phyloP scores from a whole-genome alignment of 2,797 vertebrate species.

The Sebastes nivosus region DNA sequence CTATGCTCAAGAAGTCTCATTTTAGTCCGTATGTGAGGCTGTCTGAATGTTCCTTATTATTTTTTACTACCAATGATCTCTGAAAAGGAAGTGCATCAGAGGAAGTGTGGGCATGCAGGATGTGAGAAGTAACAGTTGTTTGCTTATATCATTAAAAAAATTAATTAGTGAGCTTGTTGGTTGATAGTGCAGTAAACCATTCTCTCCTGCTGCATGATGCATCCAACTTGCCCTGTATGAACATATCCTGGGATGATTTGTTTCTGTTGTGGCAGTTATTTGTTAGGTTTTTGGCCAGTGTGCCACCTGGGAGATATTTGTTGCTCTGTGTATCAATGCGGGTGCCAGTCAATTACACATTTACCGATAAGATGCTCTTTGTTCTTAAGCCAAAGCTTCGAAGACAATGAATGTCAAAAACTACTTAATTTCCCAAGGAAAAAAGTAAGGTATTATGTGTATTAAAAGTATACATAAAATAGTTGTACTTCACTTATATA shows the following conservation, averaged over 20 bases:
- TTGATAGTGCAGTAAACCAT: not conserved
- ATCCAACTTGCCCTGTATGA: not conserved
- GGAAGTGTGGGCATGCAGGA: not conserved
- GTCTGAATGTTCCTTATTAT: not conserved
- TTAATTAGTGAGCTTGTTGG: not conserved
- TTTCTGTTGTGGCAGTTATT: not conserved
- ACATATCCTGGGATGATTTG: not conserved
- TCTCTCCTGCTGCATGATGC: not conserved
- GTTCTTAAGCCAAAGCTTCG: not conserved
- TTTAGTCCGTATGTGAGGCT: not conserved
- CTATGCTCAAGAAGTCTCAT: not conserved
- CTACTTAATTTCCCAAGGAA: not conserved
- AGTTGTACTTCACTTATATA: rapidly evolving
- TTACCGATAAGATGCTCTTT: not conserved
- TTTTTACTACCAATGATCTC: not conserved
- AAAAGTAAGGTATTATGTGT: no score
- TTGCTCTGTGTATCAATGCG: not conserved
- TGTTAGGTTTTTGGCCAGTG: no score
- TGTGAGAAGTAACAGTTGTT: not conserved
- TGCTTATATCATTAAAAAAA: not conserved
- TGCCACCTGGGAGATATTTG: not conserved
- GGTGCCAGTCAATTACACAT: not conserved
- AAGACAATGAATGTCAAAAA: not conserved
- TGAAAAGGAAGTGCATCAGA: not conserved
- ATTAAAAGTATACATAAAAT: not conserved